Evolutionary conservation across 1,140 invertebrate genomes (phyloP), one percentile per base, ranked within the genome.

Genomic region (Palaemon carinicauda): DNA sequence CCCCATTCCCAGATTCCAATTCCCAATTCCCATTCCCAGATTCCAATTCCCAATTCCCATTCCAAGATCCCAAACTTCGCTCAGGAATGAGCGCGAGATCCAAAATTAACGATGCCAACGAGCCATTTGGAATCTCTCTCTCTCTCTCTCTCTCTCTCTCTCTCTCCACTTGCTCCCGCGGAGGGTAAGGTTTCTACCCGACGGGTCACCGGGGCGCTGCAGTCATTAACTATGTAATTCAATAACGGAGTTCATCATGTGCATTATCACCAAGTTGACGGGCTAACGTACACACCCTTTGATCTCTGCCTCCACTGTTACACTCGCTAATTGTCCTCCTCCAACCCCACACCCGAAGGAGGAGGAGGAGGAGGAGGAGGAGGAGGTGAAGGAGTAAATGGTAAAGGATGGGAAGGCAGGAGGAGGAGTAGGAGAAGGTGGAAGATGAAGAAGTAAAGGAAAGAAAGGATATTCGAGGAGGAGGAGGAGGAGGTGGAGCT

Each of bases 231-330:
- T 53, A 53, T 27, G 77, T 86, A 86, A 86, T 53, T 86, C 83
- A 86, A 86, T 86, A 86, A 86, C 54, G 52, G 75, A 86, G 83
- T 86, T 86, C 83, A 86, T 86, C 77, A 86, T 41, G 41, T 86
- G 83, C 83, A 86, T 86, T 86, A 86, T 86, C 83, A 80, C 83
- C 77, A 86, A 80, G 83, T 86, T 86, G 83, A 86, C 83, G 83
- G 77, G 24, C 77, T 80, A 73, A 74, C 65, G 83, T 73, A 80
- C 83, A 73, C 78, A 73, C 60, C 5, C 83, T 86, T 86, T 86
- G 75, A 86, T 86, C 83, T 86, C n/a, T 65, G 56, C 77, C 31
- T 65, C 24, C 78, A 29, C 41, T 69, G 21, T 56, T 51, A 51
- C n/a, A 69, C 75, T 69, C 21, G 19, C 74, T 85, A 65, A 65